Conservation (phyloP, 2,888 invertebrate genomes). For the Tenodera sinensis region DNA sequence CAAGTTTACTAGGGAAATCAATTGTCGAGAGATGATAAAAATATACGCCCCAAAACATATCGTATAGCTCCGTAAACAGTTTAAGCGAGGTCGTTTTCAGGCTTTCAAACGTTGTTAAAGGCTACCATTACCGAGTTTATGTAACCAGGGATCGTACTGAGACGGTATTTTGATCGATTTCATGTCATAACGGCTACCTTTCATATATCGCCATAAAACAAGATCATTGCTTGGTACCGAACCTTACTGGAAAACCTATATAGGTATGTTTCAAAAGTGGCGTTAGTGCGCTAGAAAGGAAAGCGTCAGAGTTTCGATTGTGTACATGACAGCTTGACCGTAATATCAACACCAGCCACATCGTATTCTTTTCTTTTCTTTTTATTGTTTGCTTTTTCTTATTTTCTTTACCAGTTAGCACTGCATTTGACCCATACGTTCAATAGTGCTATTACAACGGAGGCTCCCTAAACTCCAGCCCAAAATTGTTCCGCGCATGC, state of each 20-base stretch:
- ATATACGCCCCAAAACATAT: neutral
- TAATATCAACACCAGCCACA: too few species aligned
- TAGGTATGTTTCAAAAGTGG: neutral
- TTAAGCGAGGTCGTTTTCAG: neutral
- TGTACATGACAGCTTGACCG: too few species aligned
- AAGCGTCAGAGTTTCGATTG: neutral
- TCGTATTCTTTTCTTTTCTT: too few species aligned
- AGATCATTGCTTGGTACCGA: neutral
- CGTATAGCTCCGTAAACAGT: neutral
- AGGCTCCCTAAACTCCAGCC: too few species aligned
- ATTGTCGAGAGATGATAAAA: neutral
- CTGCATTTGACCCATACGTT: too few species aligned
- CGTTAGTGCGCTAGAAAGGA: neutral
- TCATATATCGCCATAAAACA: neutral
- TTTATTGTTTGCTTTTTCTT: too few species aligned
- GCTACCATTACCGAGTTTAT: neutral
- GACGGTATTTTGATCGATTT: neutral
- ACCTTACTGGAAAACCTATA: neutral
- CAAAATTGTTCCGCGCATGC: too few species aligned
- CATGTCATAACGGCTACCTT: neutral
- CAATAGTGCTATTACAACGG: too few species aligned
- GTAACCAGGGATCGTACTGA: neutral
- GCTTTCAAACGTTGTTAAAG: neutral
- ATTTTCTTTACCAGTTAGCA: too few species aligned
- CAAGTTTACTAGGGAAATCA: neutral